A percentile compares a stretch with the other conserved stretches of the same genome.
These are phyloP conservation scores for Aythya baeri DNA, from an alignment of 2,113 vertebrate genomes.

Conservation along the genomic window DNA sequence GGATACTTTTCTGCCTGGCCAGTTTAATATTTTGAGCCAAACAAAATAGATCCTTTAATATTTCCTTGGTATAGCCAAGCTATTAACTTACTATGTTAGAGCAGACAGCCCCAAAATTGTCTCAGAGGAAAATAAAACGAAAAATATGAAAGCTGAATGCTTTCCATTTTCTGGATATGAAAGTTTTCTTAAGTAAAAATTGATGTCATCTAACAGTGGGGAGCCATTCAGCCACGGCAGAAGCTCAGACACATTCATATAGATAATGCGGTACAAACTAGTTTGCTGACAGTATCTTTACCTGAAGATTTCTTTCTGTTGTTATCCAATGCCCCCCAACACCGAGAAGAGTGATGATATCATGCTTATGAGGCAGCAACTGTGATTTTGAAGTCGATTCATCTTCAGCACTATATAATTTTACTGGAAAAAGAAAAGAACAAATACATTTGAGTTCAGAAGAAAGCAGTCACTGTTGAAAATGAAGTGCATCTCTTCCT, in stretches of 20 bases:
- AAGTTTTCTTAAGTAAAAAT: neutral
- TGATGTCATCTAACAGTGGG: neutral
- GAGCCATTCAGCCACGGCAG: neutral
- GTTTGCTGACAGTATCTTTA: slow-evolving; percentile 37
- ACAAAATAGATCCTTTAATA: neutral
- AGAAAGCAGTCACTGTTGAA: neutral
- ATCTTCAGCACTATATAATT: slow-evolving; percentile 80
- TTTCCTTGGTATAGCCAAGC: neutral
- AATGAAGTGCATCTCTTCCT: neutral
- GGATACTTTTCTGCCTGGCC: neutral
- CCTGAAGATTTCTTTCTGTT: slow-evolving; percentile 88
- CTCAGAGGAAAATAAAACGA: neutral
- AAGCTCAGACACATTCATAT: neutral
- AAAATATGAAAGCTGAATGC: neutral
- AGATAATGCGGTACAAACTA: neutral
- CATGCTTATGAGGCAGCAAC: slow-evolving; percentile 90
- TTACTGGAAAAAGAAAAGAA: slow-evolving; percentile 74
- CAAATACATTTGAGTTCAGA: neutral
- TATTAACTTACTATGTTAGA: neutral
- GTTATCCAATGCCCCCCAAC: slow-evolving; percentile 94
- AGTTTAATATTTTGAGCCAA: neutral
- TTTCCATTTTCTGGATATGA: neutral
- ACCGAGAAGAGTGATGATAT: slow-evolving; percentile 89
- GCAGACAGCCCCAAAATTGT: neutral
- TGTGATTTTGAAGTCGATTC: slow-evolving; percentile 60